Base-by-base conservation (phyloP, 2,797 vertebrate species). In the Sardinella longiceps region DNA sequence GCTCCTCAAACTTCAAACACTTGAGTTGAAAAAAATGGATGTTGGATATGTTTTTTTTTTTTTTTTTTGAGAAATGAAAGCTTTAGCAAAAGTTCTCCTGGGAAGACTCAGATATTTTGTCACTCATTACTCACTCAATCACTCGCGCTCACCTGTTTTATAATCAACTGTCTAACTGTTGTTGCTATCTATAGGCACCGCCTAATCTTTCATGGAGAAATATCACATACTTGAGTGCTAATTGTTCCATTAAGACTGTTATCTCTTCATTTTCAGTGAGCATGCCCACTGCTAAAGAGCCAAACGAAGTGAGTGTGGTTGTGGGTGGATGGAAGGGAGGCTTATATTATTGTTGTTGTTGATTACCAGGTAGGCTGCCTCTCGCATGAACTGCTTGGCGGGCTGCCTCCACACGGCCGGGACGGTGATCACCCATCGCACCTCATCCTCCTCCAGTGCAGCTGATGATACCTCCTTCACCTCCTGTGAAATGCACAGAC, bases 331-430 rank as follows among this genome's bases (percentile, higher is more conserved):
- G 56, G n/a, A n/a, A n/a, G n/a, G n/a, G n/a, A n/a, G n/a, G n/a
- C n/a, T n/a, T n/a, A n/a, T n/a, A n/a, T n/a, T n/a, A n/a, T n/a
- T n/a, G 1, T 48, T 48, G 12, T 33, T 37, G 33, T 10, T 14
- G 60, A 33, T 90, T 91, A 97, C 98, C 97, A 97, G 90, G 90
- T 98, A 99, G 56, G 97, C 96, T 0, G 98, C 98, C 85, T 99
- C 98, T 88, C 98, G 91, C 98, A 99, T 99, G 92, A 99, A 98
- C 93, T 99, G 97, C 91, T 99, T 99, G 92, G 98, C 98, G 0
- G 98, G 98, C 88, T 98, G 98, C 90, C 96, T 97, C 98, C 98
- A 99, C 89, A 99, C 97, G 23, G 98, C 98, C 0, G 98, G 98
- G n/a, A 99, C 98, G 0, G 98, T 99, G 91, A 99, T 94, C 37